Conservation (phyloP, 2,888 invertebrate genomes). For the Onthophagus sagittarius region DNA sequence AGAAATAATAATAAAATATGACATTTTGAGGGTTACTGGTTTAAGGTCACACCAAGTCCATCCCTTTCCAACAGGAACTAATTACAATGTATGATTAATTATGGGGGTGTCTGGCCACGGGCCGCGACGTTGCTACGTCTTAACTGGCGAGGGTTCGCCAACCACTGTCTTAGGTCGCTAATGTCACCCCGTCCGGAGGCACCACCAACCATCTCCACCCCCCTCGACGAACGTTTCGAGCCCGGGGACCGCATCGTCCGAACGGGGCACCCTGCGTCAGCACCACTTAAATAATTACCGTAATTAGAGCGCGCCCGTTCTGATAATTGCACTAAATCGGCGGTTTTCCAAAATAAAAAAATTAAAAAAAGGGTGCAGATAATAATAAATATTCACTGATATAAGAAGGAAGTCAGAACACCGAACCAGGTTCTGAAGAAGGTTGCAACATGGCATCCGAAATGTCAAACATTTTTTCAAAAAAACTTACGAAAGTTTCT, state of each 20-base stretch:
- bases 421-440: too few species aligned
- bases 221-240: neutral
- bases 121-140: constrained; percentile 45
- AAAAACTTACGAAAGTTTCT: too few species aligned
- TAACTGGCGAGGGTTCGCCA: constrained; percentile 47
- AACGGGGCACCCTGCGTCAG: constrained; percentile 2
- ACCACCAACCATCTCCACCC: constrained; percentile 23
- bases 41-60: constrained; percentile 8
- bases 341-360: neutral
- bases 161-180: constrained; percentile 50
- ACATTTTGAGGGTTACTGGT: constrained; percentile 16
- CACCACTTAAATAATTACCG: constrained; percentile 12
- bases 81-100: constrained; percentile 53
- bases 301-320: neutral
- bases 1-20: too few species aligned
- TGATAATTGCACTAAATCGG: neutral
- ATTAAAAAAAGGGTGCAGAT: neutral
- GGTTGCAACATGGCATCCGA: too few species aligned
- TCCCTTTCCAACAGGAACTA: constrained; percentile 42
- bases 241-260: constrained; percentile 6
- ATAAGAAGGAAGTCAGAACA: too few species aligned
- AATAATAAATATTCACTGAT: too few species aligned
- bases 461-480: too few species aligned
- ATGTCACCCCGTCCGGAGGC: constrained; percentile 41
- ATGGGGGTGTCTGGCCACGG: constrained; percentile 38